phyloP scores from a whole-genome alignment of 2,888 invertebrate species.

The Bedellia somnulentella region DNA sequence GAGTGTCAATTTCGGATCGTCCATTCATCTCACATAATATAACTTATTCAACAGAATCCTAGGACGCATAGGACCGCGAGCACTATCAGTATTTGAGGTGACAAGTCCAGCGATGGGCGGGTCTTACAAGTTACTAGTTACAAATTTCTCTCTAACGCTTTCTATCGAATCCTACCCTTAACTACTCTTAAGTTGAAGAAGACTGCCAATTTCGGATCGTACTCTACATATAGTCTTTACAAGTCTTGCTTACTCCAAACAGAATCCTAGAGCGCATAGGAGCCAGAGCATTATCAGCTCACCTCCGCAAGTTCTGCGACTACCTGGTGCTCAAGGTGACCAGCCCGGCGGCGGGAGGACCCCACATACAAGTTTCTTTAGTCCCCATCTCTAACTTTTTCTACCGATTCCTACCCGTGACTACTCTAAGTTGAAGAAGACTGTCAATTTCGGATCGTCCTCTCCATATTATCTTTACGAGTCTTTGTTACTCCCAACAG shows the following conservation, averaged over 20 bases:
- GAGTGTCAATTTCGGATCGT: no score
- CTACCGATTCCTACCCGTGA: not conserved
- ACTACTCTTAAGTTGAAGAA: no score
- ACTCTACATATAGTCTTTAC: not conserved
- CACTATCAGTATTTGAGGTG: conserved; percentile 89
- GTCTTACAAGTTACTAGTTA: conserved; percentile 87
- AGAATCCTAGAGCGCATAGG: conserved; percentile 93
- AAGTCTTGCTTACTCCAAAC: no score
- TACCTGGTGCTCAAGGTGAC: conserved; percentile 92
- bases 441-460: no score
- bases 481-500: conserved; percentile 56
- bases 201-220: no score
- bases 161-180: not conserved
- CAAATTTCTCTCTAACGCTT: no score
- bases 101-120: conserved; percentile 85
- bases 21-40: not conserved
- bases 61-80: conserved; percentile 91
- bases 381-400: no score
- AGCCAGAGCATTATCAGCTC: conserved; percentile 86
- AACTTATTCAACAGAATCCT: conserved; percentile 75
- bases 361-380: conserved; percentile 91
- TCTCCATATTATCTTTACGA: not conserved
- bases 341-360: conserved; percentile 82
- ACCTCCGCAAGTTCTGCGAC: conserved; percentile 92
- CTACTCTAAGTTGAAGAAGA: no score